These are phyloP conservation scores for Biston stratarius DNA, from an alignment of 2,888 invertebrate species.

Conservation along the genomic window DNA sequence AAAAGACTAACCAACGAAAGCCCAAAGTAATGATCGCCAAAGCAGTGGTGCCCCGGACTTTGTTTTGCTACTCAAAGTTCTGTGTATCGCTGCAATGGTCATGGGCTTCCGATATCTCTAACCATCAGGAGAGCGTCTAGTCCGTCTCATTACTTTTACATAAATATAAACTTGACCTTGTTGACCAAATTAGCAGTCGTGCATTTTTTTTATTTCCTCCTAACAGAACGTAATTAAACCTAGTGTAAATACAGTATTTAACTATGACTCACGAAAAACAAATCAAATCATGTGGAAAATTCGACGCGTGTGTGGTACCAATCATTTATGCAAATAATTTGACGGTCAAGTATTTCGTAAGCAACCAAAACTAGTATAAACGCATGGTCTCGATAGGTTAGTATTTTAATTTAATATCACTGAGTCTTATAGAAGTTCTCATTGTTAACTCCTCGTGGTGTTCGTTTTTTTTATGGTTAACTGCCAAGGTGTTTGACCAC, in stretches of 20 bases:
- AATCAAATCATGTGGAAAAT: constrained; percentile 23
- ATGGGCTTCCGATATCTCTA: no score
- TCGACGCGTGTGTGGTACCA: neutral
- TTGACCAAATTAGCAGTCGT: neutral
- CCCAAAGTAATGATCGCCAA: no score
- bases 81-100: no score
- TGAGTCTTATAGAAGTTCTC: neutral
- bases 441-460: no score
- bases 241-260: neutral
- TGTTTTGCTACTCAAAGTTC: no score
- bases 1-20: no score
- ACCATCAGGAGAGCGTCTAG: neutral
- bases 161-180: neutral
- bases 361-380: neutral
- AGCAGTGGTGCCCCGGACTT: no score
- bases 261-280: constrained; percentile 19
- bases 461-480: no score
- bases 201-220: neutral
- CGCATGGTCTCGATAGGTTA: neutral
- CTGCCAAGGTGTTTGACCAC: no score
- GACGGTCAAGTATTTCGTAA: constrained; percentile 10
- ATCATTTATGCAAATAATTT: constrained; percentile 20
- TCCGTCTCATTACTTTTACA: neutral
- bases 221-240: neutral
- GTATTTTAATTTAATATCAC: neutral